These are phyloP conservation scores for Ailurus styani DNA, from an alignment of 2,113 vertebrate species.

Conservation along the genomic window DNA sequence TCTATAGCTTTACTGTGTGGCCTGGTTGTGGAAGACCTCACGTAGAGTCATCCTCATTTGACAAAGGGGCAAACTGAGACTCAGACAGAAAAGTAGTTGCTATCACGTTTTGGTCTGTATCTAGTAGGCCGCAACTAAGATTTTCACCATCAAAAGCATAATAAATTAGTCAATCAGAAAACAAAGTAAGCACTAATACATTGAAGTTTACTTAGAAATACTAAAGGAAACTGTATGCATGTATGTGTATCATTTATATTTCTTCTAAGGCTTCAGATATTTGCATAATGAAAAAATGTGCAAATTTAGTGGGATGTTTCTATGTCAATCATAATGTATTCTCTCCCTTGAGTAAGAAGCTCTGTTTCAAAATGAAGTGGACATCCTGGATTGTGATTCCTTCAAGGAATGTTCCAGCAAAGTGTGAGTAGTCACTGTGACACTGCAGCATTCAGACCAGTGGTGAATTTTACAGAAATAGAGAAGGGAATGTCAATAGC, in stretches of 20 bases:
- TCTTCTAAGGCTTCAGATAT: background rate
- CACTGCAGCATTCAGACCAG: background rate
- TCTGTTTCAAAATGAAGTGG: background rate
- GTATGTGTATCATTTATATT: background rate
- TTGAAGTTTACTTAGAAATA: background rate
- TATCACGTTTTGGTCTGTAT: background rate
- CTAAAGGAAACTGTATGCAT: background rate
- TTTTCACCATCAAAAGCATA: background rate
- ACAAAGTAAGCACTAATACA: background rate
- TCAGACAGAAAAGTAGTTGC: background rate
- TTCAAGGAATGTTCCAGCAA: background rate
- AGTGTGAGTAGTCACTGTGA: background rate
- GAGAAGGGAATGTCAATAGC: background rate
- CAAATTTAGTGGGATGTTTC: background rate
- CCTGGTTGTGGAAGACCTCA: background rate
- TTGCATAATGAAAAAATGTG: background rate
- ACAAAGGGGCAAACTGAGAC: background rate
- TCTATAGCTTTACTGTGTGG: background rate
- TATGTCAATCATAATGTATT: background rate
- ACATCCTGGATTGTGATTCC: background rate
- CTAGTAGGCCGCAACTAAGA: background rate
- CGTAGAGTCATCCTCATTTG: background rate
- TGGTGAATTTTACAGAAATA: background rate
- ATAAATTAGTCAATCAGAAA: background rate
- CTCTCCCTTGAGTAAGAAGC: background rate